phyloP scores from a whole-genome alignment of 1,140 invertebrate species.

The Apis laboriosa region DNA sequence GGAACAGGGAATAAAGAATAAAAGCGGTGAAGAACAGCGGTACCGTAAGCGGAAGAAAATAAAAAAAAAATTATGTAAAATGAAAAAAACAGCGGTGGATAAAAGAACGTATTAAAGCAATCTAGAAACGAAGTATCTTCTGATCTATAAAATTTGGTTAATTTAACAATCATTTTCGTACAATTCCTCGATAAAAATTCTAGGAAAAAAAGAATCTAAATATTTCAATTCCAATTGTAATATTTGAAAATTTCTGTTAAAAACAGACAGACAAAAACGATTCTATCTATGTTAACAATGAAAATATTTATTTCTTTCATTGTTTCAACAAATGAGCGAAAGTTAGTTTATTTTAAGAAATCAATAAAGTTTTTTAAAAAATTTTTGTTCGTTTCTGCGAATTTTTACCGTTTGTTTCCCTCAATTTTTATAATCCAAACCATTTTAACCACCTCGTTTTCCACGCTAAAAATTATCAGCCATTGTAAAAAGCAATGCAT shows the following conservation, averaged over 20 bases:
- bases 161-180: slow-evolving; percentile 19
- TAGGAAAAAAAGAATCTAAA: too few relatives aligned
- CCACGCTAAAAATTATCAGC: not conserved
- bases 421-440: not conserved
- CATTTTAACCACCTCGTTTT: not conserved
- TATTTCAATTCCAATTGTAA: too few relatives aligned
- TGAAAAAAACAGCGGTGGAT: slow-evolving; percentile 6
- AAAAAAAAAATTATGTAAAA: not conserved
- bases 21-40: slow-evolving; percentile 36
- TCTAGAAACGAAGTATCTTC: slow-evolving; percentile 9
- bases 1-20: slow-evolving; percentile 45
- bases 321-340: too few relatives aligned
- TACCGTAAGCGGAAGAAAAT: slow-evolving; percentile 2
- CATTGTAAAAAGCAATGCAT: too few relatives aligned
- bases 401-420: not conserved
- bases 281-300: too few relatives aligned
- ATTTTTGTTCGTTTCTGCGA: too few relatives aligned
- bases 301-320: too few relatives aligned
- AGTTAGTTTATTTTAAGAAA: too few relatives aligned
- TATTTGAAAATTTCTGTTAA: too few relatives aligned
- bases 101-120: slow-evolving; percentile 30
- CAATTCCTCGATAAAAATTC: not conserved
- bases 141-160: slow-evolving; percentile 8
- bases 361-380: too few relatives aligned
- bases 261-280: too few relatives aligned